phyloP scores from a whole-genome alignment of 1,140 invertebrate species.

The Apocrypta bakeri region DNA sequence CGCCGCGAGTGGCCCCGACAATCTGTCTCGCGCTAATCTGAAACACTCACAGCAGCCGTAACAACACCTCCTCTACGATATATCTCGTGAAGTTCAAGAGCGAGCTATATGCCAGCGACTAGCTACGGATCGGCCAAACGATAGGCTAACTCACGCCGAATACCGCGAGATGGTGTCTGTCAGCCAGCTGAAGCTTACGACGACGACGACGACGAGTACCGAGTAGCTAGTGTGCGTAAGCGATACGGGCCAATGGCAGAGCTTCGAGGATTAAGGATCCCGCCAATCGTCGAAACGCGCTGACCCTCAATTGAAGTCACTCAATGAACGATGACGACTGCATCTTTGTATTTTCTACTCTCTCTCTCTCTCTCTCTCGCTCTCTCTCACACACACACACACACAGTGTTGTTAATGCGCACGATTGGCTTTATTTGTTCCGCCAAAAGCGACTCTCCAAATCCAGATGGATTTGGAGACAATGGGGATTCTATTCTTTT shows the following conservation, averaged over 20 bases:
- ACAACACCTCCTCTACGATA: slow-evolving; percentile 1
- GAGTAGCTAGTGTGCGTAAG: background rate
- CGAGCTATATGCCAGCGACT: background rate
- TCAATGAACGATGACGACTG: slow-evolving; percentile 48
- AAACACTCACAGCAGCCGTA: background rate
- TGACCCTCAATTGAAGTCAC: slow-evolving; percentile 67
- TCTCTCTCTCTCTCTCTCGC: background rate
- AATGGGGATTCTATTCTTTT: too few relatives aligned
- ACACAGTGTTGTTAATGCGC: background rate
- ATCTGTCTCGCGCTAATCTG: background rate
- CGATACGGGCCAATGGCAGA: slow-evolving; percentile 54
- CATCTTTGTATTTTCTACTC: background rate
- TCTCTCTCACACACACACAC: too few relatives aligned
- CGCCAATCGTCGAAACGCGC: slow-evolving; percentile 62
- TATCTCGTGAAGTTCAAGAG: slow-evolving; percentile 33
- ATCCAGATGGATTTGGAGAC: too few relatives aligned
- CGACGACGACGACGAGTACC: background rate
- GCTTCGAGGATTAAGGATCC: slow-evolving; percentile 62
- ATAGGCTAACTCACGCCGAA: background rate
- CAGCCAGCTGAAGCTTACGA: background rate
- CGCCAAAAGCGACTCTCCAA: background rate
- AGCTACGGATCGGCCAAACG: background rate
- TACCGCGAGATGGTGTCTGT: background rate
- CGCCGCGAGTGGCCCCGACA: slow-evolving; percentile 14
- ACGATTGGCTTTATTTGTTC: slow-evolving; percentile 29